Conservation (phyloP, 2,113 vertebrate species). For the Romanogobio albipinnatus region DNA sequence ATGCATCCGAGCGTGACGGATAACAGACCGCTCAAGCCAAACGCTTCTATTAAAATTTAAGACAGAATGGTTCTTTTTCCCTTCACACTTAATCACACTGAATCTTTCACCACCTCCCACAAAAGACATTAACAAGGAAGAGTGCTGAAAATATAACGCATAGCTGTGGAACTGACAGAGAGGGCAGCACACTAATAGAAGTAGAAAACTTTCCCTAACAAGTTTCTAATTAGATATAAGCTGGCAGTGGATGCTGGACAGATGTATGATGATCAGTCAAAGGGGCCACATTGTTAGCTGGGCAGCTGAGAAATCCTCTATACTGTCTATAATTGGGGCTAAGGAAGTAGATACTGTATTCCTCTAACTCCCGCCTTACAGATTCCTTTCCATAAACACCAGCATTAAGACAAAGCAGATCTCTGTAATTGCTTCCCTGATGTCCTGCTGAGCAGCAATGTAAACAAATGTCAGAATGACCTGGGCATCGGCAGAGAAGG, state of each 20-base stretch:
- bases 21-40: slow-evolving; percentile 4
- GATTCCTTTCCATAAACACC: slow-evolving; percentile 5
- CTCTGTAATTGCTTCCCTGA: slow-evolving; percentile 46
- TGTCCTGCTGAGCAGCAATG: slow-evolving; percentile 12
- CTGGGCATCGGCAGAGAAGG: not conserved
- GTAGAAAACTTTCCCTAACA: slow-evolving; percentile 17
- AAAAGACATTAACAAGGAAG: slow-evolving; percentile 25
- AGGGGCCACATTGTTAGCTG: slow-evolving; percentile 11
- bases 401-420: slow-evolving; percentile 25
- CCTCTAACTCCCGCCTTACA: not conserved
- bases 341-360: slow-evolving; percentile 9
- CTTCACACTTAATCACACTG: slow-evolving; percentile 21
- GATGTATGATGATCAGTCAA: slow-evolving; percentile 28
- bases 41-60: slow-evolving; percentile 20
- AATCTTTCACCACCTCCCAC: slow-evolving; percentile 29
- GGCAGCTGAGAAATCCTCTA: slow-evolving; percentile 7
- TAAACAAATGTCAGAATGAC: slow-evolving; percentile 21
- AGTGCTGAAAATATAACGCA: slow-evolving; percentile 25
- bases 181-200: not conserved
- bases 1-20: not conserved
- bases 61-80: slow-evolving; percentile 8
- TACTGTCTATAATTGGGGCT: slow-evolving; percentile 30
- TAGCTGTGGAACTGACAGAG: not conserved
- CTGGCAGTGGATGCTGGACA: slow-evolving; percentile 25
- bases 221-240: slow-evolving; percentile 38